phyloP scores from a whole-genome alignment of 2,888 invertebrate species.

The Megastigmus dorsalis region DNA sequence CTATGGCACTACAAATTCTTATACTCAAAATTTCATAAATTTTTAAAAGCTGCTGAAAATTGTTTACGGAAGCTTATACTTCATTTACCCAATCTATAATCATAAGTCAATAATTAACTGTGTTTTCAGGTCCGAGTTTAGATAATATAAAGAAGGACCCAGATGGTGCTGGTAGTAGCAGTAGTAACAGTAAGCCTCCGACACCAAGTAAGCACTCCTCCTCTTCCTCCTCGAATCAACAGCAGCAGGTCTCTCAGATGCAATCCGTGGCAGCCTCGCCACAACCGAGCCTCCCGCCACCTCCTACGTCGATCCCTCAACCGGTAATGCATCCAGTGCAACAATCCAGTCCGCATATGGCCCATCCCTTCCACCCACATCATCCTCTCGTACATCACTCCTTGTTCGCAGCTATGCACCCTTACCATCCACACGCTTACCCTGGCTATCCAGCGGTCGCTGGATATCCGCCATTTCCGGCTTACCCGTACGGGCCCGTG shows the following conservation, averaged over 20 bases:
- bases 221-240: constrained; percentile 59
- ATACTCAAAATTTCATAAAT: too few relatives aligned
- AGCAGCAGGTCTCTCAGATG: constrained; percentile 62
- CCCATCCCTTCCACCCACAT: constrained; percentile 84
- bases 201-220: constrained; percentile 70
- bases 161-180: constrained; percentile 74
- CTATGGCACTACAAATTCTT: too few relatives aligned
- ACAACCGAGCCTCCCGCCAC: constrained; percentile 76
- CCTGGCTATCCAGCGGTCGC: constrained; percentile 73
- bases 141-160: constrained; percentile 86
- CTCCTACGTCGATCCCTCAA: constrained; percentile 81
- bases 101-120: background rate
- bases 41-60: too few relatives aligned
- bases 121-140: constrained; percentile 79
- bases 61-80: background rate
- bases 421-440: constrained; percentile 79
- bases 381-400: constrained; percentile 83
- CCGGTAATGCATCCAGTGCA: constrained; percentile 86
- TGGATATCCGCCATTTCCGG: constrained; percentile 73
- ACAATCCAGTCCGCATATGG: constrained; percentile 81
- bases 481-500: constrained; percentile 84
- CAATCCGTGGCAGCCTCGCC: constrained; percentile 71
- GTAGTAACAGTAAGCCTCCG: constrained; percentile 68
- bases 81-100: background rate
- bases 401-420: constrained; percentile 82